Base-by-base conservation (phyloP, 2,113 vertebrate species). In the Scomber colias region DNA sequence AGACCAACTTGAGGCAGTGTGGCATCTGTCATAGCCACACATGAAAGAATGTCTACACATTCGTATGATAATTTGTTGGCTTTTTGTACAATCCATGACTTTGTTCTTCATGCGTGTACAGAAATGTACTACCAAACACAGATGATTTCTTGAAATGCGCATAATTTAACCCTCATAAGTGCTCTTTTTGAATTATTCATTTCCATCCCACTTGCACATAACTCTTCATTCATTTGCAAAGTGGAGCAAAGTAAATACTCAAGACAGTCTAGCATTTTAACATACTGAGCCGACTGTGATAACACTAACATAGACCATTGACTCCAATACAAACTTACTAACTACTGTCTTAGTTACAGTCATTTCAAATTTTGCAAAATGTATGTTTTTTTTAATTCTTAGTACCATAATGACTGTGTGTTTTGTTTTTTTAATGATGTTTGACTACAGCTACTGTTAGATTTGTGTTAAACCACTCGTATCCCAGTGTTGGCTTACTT, bases 111-210 rank as follows among this genome's bases (percentile, higher is more conserved):
- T 71, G 76, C 35, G 55, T 84, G 77, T 83, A 75, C 57, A 82
- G 80, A 83, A 49, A 75, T 76, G 74, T 55, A 56, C 59, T 16
- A 84, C 62, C 79, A 85, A 76, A 72, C 77, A 44, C 74, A 71
- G 83, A 70, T 78, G 85, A 87, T 87, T 77, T 71, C 82, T 92
- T 64, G 24, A 85, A 85, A 92, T 91, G 91, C 56, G 83, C 90
- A 90, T 92, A 91, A 92, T 92, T 87, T 81, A 90, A 92, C 73
- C 79, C 87, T 74, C 79, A 77, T 84, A 80, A 88, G 74, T 81
- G 64, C 13, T 79, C 51, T 67, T 59, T 57, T 78, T 94, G 90
- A 94, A 92, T 93, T 83, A 93, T 93, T 93, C 90, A 92, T 93
- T 44, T 71, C 60, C 69, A 31, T 87, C 93, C 94, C 90, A 93